These are phyloP conservation scores for Hippocampus barbouri DNA, from an alignment of 2,113 vertebrate genomes.

Conservation along the genomic window DNA sequence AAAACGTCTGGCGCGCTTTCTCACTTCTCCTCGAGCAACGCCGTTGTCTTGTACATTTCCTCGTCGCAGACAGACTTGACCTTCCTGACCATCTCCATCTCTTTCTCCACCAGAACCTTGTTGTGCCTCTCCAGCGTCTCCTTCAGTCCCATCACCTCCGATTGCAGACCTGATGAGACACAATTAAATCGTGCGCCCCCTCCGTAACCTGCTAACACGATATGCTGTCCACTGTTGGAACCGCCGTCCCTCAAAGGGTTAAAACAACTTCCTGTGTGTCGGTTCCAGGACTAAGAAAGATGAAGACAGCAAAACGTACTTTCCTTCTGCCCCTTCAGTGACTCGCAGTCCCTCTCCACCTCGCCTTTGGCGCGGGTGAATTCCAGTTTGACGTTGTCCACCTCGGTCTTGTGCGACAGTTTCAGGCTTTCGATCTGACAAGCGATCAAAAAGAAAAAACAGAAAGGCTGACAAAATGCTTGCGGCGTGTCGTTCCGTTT, in stretches of 20 bases:
- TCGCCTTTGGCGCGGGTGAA: slow-evolving; percentile 82
- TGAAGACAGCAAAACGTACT: slow-evolving; percentile 64
- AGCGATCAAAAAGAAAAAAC: neutral
- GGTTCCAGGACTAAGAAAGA: neutral
- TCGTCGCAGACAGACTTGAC: slow-evolving; percentile 85
- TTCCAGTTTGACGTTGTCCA: slow-evolving; percentile 85
- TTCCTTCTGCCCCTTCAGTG: slow-evolving; percentile 81
- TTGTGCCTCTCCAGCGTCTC: slow-evolving; percentile 77
- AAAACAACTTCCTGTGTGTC: too few species aligned
- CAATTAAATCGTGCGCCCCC: neutral
- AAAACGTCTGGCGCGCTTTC: slow-evolving; percentile 15
- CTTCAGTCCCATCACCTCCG: slow-evolving; percentile 82
- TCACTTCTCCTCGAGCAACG: slow-evolving; percentile 88
- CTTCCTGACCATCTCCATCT: slow-evolving; percentile 84
- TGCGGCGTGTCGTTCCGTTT: neutral
- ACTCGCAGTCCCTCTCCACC: slow-evolving; percentile 83
- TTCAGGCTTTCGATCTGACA: slow-evolving; percentile 85
- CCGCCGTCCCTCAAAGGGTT: too few species aligned
- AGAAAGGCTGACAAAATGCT: neutral
- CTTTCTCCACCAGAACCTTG: slow-evolving; percentile 82
- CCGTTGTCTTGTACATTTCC: slow-evolving; percentile 78
- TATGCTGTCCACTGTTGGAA: too few species aligned
- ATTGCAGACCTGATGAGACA: slow-evolving; percentile 74
- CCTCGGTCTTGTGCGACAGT: slow-evolving; percentile 84
- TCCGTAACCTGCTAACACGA: too few species aligned